These are phyloP conservation scores for Hyla sarda DNA, from an alignment of 2,113 vertebrate genomes.

Conservation along the genomic window DNA sequence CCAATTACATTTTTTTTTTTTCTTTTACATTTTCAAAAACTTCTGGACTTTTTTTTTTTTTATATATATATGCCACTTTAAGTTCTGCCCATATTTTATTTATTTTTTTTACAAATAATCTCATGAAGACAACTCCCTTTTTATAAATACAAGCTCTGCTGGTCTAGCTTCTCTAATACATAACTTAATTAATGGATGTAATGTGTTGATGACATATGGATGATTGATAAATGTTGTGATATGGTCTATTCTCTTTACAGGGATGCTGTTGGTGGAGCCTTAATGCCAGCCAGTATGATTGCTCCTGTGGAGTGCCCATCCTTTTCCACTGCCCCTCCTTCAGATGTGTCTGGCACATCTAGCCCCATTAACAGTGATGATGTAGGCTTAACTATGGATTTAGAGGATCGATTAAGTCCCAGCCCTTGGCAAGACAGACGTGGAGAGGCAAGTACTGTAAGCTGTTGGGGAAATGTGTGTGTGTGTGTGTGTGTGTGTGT, in stretches of 20 bases:
- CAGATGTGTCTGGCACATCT: conserved; percentile 80
- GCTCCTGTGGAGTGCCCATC: conserved; percentile 90
- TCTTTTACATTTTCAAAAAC: not conserved
- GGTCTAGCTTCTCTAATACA: not conserved
- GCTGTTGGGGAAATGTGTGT: not conserved
- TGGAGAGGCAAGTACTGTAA: conserved; percentile 80
- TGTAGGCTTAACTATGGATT: conserved; percentile 75
- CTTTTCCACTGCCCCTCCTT: conserved; percentile 83
- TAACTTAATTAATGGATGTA: not conserved
- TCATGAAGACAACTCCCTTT: no score
- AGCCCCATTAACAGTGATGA: conserved; percentile 85
- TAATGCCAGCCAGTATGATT: conserved; percentile 98
- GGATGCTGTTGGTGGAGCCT: conserved; percentile 89
- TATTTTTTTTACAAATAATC: no score
- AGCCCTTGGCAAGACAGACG: conserved; percentile 94
- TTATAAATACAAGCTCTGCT: not conserved
- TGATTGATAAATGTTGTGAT: not conserved
- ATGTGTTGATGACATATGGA: not conserved
- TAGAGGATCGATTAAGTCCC: conserved; percentile 87
- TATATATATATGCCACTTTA: no score
- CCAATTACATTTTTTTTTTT: not conserved
- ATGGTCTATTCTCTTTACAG: conserved; percentile 67
- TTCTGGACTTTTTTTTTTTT: not conserved
- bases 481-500: no score
- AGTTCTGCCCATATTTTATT: no score